Percentiles rank a stretch among this genome's conserved stretches.
Conservation (phyloP, 2,113 vertebrate genomes). For the Talpa occidentalis region DNA sequence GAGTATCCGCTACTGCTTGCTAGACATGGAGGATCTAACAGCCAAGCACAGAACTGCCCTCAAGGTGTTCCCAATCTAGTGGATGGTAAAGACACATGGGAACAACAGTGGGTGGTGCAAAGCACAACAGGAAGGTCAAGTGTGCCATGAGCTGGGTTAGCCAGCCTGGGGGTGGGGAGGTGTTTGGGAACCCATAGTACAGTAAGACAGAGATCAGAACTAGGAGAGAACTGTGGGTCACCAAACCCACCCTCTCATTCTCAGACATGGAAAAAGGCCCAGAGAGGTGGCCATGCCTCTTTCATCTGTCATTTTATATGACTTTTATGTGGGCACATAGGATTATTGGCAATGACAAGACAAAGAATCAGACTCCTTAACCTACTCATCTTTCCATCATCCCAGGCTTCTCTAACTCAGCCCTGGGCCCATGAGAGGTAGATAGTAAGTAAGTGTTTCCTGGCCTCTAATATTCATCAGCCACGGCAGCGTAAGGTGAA, state of each 20-base stretch:
- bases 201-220: neutral
- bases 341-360: neutral
- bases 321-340: neutral
- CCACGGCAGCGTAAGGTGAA: neutral
- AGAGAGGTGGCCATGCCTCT: no score
- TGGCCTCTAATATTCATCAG: neutral
- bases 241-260: neutral
- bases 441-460: neutral
- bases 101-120: neutral
- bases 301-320: no score
- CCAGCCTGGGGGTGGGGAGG: neutral
- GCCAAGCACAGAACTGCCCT: neutral
- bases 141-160: neutral
- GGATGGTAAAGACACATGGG: neutral
- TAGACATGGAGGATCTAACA: neutral
- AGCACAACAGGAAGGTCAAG: neutral
- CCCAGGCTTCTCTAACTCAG: neutral
- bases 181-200: neutral
- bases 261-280: neutral
- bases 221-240: neutral
- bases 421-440: neutral
- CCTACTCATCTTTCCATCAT: neutral
- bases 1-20: neutral
- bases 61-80: neutral
- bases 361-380: neutral